These are phyloP conservation scores for Alligator mississippiensis DNA, from an alignment of 2,113 vertebrate species.

Conservation along the genomic window DNA sequence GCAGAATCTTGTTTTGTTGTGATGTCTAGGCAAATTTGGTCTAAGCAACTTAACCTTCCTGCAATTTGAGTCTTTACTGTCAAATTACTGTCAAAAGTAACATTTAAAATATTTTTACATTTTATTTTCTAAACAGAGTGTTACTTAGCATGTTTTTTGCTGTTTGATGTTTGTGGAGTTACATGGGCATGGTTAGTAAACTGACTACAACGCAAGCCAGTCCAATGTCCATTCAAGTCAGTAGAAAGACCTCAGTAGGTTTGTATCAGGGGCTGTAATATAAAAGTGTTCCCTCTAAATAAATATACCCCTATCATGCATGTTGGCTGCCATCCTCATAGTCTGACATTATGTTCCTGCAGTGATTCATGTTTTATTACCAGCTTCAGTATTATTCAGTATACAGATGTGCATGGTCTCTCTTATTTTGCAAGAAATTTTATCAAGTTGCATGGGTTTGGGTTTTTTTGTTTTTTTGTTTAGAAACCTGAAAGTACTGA, in stretches of 20 bases:
- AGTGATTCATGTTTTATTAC: neutral
- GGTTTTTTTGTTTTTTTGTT: neutral
- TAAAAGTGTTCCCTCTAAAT: neutral
- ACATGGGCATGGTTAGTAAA: neutral
- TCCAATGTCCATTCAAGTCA: neutral
- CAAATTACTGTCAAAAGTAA: neutral
- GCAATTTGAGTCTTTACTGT: neutral
- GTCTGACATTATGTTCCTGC: neutral
- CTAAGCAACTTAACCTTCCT: neutral
- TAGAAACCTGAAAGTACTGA: conserved; percentile 96
- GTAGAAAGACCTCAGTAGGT: neutral
- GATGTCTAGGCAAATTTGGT: neutral
- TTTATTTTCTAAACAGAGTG: neutral
- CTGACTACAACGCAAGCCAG: neutral
- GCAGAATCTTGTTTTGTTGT: neutral
- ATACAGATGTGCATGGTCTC: neutral
- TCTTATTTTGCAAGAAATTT: neutral
- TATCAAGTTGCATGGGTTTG: neutral
- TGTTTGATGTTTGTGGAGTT: neutral
- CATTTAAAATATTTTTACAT: neutral
- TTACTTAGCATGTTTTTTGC: neutral
- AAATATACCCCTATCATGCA: accelerated
- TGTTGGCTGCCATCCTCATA: neutral
- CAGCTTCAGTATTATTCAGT: neutral
- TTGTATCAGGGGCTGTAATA: neutral